Percentiles rank a stretch among this genome's conserved stretches.
Evolutionary conservation across 2,888 invertebrate genomes (phyloP).

Genomic region (Protodeltote pygarga): DNA sequence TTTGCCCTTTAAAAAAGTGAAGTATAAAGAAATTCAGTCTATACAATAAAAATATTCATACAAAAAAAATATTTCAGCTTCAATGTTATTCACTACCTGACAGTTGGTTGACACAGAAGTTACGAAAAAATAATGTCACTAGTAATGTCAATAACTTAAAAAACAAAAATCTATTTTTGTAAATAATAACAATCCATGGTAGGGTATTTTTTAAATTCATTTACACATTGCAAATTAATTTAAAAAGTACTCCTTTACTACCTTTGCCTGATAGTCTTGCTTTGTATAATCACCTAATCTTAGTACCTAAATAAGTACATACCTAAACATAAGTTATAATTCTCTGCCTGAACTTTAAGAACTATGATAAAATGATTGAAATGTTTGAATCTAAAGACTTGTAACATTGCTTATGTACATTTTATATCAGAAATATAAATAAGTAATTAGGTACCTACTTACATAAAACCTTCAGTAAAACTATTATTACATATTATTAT

Average conservation of each 20-base stretch:
- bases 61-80: constrained; percentile 26
- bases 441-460: no score
- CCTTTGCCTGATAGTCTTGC: no score
- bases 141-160: constrained; percentile 55
- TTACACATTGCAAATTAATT: no score
- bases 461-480: no score
- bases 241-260: constrained; percentile 4
- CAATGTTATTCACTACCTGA: constrained; percentile 51
- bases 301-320: background rate
- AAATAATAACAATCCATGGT: constrained; percentile 27
- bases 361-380: no score
- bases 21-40: constrained; percentile 26
- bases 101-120: constrained; percentile 66
- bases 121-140: constrained; percentile 58
- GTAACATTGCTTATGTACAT: no score
- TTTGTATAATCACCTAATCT: no score
- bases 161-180: constrained; percentile 43
- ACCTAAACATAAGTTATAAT: no score
- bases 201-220: background rate
- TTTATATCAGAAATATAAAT: no score
- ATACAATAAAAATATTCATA: constrained; percentile 25
- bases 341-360: no score
- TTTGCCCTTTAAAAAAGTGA: constrained; percentile 38
- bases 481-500: no score
- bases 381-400: no score